These are phyloP conservation scores for Musca vetustissima DNA, from an alignment of 1,140 invertebrate species.

Conservation along the genomic window DNA sequence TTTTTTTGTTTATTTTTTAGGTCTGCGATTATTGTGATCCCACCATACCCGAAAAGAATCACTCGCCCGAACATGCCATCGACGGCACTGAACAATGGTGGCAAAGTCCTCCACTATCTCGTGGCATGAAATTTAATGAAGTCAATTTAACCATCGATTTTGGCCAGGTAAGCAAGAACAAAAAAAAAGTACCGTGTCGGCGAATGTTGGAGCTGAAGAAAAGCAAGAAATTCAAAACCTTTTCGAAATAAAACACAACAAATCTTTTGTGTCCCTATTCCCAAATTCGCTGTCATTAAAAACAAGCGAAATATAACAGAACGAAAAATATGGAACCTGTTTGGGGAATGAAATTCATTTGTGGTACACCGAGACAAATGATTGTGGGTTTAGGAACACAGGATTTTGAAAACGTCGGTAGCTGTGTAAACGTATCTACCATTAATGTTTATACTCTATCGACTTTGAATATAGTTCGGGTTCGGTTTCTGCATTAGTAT, in stretches of 20 bases:
- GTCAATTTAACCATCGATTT: conserved; percentile 97
- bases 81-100: conserved; percentile 96
- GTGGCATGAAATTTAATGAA: conserved; percentile 94
- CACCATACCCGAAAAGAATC: conserved; percentile 70
- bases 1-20: conserved; percentile 61
- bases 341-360: no score
- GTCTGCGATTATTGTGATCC: conserved; percentile 92
- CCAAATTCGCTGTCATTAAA: no score
- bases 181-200: neutral
- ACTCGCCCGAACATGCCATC: conserved; percentile 88
- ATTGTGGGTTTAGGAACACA: neutral
- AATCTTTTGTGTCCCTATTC: neutral
- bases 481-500: neutral
- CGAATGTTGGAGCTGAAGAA: neutral
- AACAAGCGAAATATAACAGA: no score
- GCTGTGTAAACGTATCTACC: no score
- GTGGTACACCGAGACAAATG: no score
- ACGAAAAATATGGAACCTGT: no score
- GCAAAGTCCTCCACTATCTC: conserved; percentile 96
- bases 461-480: no score
- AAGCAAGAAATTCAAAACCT: conserved; percentile 14
- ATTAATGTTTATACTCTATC: no score
- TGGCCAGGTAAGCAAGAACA: conserved; percentile 74
- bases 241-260: neutral
- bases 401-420: no score